Base-by-base conservation (phyloP, 1,140 invertebrate species). In the Teleogryllus occipitalis region DNA sequence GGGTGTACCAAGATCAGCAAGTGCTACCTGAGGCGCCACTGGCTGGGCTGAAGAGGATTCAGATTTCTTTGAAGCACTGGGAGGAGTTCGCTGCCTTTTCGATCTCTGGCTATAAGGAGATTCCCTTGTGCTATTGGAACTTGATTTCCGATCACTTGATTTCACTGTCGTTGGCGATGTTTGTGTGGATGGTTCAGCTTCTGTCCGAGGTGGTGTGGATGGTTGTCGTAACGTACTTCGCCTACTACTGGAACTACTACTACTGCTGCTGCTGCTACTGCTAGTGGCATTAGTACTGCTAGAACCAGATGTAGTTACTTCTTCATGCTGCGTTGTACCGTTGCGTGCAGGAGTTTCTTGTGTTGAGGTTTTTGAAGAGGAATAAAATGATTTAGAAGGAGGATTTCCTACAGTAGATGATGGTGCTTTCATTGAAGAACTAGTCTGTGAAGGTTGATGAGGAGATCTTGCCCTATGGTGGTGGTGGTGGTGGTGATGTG, bases 11-110 rank as follows among this genome's bases (percentile, higher is more conserved):
- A 81, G 83, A 47, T 84, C 82, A 75, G 84, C 84, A 54, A 84
- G 84, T 74, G 83, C 77, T 80, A 81, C 81, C 83, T 84, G 84
- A 14, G 82, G 78, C n/a, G 81, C 82, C 75, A 65, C 81, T 0
- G 54, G 54, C 18, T 65, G 54, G 84, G 84, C n/a, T 21, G 82
- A 77, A 80, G 78, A 21, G 8, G 22, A n/a, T 47, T 18, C 54
- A 1, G 47, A 47, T 47, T 78, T 78, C 14, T 74, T 78, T 8
- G 48, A 39, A n/a, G 78, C 48, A 47, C 46, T 18, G 7, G 78
- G 78, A 7, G 78, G 78, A 27, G 54, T 74, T 12, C 54, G 78
- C 8, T 78, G 78, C 80, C 75, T 82, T 47, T 77, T 77, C 76
- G 47, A 48, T n/a, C 76, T 8, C 46, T 46, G n/a, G 0, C 46